Conservation (phyloP, 2,888 invertebrate species). For the Caenorhabditis angaria region DNA sequence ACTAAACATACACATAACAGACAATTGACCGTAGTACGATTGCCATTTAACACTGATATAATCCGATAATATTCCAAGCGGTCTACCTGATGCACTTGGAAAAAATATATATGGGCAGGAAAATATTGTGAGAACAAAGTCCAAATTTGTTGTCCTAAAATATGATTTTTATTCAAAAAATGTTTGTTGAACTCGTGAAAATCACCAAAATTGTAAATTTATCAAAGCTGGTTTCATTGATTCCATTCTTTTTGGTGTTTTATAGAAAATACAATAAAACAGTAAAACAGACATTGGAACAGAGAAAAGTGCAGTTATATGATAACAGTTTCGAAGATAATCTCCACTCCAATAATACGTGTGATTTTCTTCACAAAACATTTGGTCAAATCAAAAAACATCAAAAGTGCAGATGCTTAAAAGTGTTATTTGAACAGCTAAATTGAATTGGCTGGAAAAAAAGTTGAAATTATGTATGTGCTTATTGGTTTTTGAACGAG, state of each 20-base stretch:
- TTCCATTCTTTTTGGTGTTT: slow-evolving; percentile 20
- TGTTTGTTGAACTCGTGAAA: no score
- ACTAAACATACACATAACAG: slow-evolving; percentile 16
- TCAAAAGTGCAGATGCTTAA: no score
- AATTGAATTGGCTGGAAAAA: no score
- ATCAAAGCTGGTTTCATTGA: slow-evolving; percentile 16
- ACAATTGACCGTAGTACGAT: slow-evolving; percentile 21
- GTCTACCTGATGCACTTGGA: slow-evolving; percentile 23
- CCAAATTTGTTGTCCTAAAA: slow-evolving; percentile 12
- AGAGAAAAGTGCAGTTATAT: slow-evolving; percentile 13
- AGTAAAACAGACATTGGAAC: slow-evolving; percentile 19
- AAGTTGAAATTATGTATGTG: no score
- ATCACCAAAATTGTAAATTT: slow-evolving; percentile 15
- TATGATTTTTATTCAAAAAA: no score
- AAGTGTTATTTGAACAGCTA: no score
- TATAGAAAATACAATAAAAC: slow-evolving; percentile 16
- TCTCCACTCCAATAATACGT: slow-evolving; percentile 11
- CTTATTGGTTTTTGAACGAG: no score
- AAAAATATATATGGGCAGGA: slow-evolving; percentile 13
- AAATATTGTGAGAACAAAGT: slow-evolving; percentile 22
- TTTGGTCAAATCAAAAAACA: not conserved
- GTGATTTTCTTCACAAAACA: not conserved
- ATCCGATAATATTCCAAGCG: slow-evolving; percentile 12
- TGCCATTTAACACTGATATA: slow-evolving; percentile 11
- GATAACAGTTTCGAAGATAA: slow-evolving; percentile 19